A percentile compares a stretch with the other conserved stretches of the same genome.
These are phyloP conservation scores for Alces alces DNA, from an alignment of 2,113 vertebrate genomes.

Conservation along the genomic window DNA sequence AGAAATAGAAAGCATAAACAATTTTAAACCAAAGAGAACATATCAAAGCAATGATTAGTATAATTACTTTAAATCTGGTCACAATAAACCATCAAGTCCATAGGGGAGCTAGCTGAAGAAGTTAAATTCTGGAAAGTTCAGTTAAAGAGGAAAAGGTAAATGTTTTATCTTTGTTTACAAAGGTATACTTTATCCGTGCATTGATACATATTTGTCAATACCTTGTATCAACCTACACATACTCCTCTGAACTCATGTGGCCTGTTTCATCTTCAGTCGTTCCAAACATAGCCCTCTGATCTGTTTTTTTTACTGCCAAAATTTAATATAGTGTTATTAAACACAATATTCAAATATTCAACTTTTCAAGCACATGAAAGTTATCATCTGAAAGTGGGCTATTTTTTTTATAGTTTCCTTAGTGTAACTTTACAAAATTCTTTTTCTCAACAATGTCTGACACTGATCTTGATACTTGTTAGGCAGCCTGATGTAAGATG, in stretches of 20 bases:
- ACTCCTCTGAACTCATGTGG: not conserved
- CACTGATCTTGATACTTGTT: slow-evolving; percentile 33
- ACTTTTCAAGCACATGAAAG: slow-evolving; percentile 35
- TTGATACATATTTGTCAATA: not conserved
- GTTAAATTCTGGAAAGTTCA: not conserved
- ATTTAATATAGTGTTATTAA: slow-evolving; percentile 43
- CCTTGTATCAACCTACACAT: not conserved
- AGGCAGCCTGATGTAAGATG: not conserved
- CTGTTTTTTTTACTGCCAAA: slow-evolving; percentile 5
- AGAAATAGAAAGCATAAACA: not conserved
- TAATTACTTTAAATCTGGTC: not conserved
- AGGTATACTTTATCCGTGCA: not conserved
- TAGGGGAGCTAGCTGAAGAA: not conserved
- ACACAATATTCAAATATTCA: slow-evolving; percentile 49
- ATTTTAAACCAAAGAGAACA: not conserved
- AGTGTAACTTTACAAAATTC: slow-evolving; percentile 22
- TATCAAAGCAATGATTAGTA: not conserved
- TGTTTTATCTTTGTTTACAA: not conserved
- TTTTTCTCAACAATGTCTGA: slow-evolving; percentile 34
- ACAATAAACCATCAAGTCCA: not conserved
- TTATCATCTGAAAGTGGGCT: slow-evolving; percentile 38
- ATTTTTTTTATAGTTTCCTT: not conserved
- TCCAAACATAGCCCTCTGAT: not conserved
- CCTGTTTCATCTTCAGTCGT: not conserved
- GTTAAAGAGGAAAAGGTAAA: not conserved